Evolutionary conservation across 2,113 vertebrate species (phyloP).

Genomic region (Solea senegalensis): DNA sequence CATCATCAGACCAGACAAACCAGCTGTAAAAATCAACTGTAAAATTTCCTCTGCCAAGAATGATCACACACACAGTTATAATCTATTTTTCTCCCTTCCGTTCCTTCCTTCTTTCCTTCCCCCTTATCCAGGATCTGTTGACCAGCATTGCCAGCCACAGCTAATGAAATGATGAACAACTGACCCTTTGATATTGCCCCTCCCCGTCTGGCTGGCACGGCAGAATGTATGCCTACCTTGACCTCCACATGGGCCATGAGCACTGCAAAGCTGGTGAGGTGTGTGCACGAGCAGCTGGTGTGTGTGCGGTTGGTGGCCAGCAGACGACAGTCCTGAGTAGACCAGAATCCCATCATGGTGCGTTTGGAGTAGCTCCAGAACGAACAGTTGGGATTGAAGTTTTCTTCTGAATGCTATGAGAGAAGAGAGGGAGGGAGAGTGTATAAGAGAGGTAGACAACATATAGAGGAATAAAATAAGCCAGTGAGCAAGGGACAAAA

Average conservation of each 20-base stretch:
- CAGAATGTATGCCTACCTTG: conserved; percentile 84
- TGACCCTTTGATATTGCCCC: conserved; percentile 39
- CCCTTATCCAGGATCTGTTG: neutral
- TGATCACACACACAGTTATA: conserved; percentile 46
- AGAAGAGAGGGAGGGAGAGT: conserved; percentile 2
- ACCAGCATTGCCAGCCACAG: conserved; percentile 28
- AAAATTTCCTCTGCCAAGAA: conserved; percentile 42
- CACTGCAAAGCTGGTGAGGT: conserved; percentile 96
- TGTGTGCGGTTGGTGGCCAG: conserved; percentile 94
- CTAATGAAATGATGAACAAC: conserved; percentile 61
- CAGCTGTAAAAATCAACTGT: conserved; percentile 43
- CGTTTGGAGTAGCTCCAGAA: conserved; percentile 99
- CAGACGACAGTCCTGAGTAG: conserved; percentile 96
- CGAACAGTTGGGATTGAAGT: conserved; percentile 99
- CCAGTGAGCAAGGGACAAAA: conserved; percentile 24
- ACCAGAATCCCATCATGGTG: conserved; percentile 98
- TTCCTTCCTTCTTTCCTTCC: conserved; percentile 3
- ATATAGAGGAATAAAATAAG: conserved; percentile 18
- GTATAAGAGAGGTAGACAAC: conserved; percentile 20
- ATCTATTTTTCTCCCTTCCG: conserved; percentile 45
- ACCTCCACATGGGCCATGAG: conserved; percentile 97
- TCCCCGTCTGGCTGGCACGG: conserved; percentile 1
- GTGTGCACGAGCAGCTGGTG: conserved; percentile 97
- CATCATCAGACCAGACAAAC: conserved; percentile 9
- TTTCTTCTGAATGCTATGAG: conserved; percentile 93